Conservation (phyloP, 2,797 vertebrate species). For the Taeniopygia guttata region DNA sequence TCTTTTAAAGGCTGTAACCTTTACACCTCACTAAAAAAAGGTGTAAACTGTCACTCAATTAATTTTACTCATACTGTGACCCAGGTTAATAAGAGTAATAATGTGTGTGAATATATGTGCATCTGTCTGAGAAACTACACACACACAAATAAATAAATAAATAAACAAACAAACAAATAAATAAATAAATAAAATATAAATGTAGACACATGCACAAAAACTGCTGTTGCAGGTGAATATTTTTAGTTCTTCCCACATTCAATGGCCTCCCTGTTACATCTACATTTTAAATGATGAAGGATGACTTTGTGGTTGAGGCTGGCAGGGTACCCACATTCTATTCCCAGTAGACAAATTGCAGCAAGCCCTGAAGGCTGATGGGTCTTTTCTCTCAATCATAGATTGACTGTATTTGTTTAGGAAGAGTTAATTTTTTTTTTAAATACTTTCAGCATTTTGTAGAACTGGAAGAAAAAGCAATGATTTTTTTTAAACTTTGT, state of each 20-base stretch:
- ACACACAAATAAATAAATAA: not conserved
- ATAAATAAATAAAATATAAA: not conserved
- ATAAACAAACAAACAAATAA: not conserved
- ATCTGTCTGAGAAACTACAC: not conserved
- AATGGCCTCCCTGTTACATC: not conserved
- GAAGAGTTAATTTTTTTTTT: not conserved
- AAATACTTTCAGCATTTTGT: not conserved
- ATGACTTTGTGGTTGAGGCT: not conserved
- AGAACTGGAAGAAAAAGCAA: not conserved
- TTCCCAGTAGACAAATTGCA: not conserved
- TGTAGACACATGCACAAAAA: not conserved
- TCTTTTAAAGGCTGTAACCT: not conserved
- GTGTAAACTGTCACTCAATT: not conserved
- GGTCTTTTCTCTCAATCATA: not conserved
- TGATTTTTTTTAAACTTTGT: not conserved
- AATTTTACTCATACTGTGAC: not conserved
- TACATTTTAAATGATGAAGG: not conserved
- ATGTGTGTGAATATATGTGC: not conserved
- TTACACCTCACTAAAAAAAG: not conserved
- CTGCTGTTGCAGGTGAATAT: not conserved
- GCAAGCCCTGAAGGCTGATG: not conserved
- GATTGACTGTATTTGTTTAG: not conserved
- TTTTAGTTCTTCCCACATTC: not conserved
- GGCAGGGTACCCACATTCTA: not conserved
- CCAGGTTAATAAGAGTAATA: not conserved